Evolutionary conservation across 2,113 vertebrate genomes (phyloP).

Genomic region (Amblyopsis rosae): DNA sequence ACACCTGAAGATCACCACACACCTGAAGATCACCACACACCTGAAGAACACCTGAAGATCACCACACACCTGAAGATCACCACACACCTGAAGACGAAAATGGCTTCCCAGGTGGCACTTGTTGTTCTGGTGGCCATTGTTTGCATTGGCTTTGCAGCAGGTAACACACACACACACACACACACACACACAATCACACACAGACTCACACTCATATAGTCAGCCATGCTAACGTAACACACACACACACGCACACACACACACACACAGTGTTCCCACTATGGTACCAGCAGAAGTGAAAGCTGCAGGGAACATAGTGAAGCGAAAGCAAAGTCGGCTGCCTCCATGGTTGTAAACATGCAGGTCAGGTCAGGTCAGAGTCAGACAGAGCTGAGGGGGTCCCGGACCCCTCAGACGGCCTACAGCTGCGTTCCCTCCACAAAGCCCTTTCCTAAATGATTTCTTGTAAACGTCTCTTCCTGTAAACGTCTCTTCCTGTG

Average conservation of each 20-base stretch:
- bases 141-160: constrained; percentile 31
- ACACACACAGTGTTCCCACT: not conserved
- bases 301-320: too few species aligned
- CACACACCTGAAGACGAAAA: constrained; percentile 6
- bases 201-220: not conserved
- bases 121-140: constrained; percentile 53
- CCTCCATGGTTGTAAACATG: too few species aligned
- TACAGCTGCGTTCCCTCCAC: too few species aligned
- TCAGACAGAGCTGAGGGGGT: not conserved
- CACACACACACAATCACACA: not conserved
- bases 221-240: not conserved
- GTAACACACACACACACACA: constrained; percentile 37
- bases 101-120: constrained; percentile 46
- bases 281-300: too few species aligned
- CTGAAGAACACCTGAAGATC: not conserved
- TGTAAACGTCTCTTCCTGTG: not conserved
- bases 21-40: not conserved
- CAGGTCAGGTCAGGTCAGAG: not conserved
- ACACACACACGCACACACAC: not conserved
- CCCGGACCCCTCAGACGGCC: too few species aligned
- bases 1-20: too few species aligned
- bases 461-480: not conserved
- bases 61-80: not conserved
- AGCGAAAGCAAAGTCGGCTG: not conserved
- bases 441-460: not conserved